Percentiles rank a stretch among this genome's conserved stretches.
Evolutionary conservation across 1,140 invertebrate species (phyloP).

Genomic region (Chrysomallon squamiferum): DNA sequence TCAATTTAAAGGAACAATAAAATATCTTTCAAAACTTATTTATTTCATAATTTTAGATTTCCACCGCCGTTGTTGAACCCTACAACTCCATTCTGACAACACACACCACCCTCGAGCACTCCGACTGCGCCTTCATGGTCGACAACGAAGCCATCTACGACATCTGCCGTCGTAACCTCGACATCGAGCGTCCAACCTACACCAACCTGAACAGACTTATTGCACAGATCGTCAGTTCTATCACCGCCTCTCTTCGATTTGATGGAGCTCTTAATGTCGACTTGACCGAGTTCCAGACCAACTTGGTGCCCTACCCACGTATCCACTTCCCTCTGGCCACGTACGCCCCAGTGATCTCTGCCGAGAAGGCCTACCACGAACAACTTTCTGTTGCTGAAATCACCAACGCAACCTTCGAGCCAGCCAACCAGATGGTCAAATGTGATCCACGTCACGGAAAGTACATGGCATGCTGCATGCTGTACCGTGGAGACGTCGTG

Average conservation of each 20-base stretch:
- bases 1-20: no score
- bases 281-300: conserved; percentile 80
- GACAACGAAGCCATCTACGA: conserved; percentile 91
- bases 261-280: conserved; percentile 82
- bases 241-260: conserved; percentile 73
- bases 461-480: no score
- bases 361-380: conserved; percentile 57
- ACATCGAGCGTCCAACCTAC: conserved; percentile 78
- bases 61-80: conserved; percentile 52
- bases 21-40: no score
- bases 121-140: conserved; percentile 81
- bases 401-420: conserved; percentile 77
- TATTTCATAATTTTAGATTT: background rate
- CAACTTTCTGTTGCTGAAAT: conserved; percentile 74
- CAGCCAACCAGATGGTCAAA: conserved; percentile 91
- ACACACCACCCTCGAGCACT: conserved; percentile 74
- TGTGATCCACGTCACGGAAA: conserved; percentile 83
- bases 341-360: conserved; percentile 49
- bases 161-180: conserved; percentile 77
- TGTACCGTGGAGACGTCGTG: no score
- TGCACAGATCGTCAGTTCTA: conserved; percentile 72
- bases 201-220: conserved; percentile 81
- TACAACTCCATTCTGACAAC: conserved; percentile 63
- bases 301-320: conserved; percentile 52
- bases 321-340: conserved; percentile 49